Percentiles rank a stretch among this genome's conserved stretches.
phyloP scores from a whole-genome alignment of 2,888 invertebrate genomes.

The Stramonita haemastoma region DNA sequence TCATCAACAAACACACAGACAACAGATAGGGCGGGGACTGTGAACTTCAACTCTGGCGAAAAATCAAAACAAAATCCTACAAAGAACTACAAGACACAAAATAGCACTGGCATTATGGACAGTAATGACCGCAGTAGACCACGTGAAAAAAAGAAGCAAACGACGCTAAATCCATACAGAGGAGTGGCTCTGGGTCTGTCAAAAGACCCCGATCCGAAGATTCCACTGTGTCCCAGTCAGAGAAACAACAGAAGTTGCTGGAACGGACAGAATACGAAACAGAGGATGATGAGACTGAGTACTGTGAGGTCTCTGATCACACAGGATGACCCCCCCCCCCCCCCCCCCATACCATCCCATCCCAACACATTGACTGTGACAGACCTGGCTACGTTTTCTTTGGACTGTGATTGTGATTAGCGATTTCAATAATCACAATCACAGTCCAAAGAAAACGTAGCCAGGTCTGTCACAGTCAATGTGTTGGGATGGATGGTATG shows the following conservation, averaged over 20 bases:
- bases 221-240: background rate
- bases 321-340: background rate
- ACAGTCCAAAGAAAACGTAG: no score
- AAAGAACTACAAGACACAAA: background rate
- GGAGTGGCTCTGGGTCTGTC: background rate
- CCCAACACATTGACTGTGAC: background rate
- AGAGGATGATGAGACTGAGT: background rate
- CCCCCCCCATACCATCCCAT: background rate
- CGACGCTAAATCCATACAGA: background rate
- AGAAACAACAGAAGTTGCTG: background rate
- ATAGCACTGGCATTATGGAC: background rate
- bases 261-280: background rate
- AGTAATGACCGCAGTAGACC: background rate
- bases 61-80: background rate
- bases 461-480: no score
- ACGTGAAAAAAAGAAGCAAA: background rate
- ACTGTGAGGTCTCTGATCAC: background rate
- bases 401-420: background rate
- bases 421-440: no score
- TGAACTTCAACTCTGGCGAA: background rate
- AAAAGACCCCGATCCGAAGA: background rate
- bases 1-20: background rate
- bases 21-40: background rate
- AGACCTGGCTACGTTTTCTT: background rate
- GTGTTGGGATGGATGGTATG: no score